phyloP scores from a whole-genome alignment of 2,797 vertebrate species.

The Platalea minor region DNA sequence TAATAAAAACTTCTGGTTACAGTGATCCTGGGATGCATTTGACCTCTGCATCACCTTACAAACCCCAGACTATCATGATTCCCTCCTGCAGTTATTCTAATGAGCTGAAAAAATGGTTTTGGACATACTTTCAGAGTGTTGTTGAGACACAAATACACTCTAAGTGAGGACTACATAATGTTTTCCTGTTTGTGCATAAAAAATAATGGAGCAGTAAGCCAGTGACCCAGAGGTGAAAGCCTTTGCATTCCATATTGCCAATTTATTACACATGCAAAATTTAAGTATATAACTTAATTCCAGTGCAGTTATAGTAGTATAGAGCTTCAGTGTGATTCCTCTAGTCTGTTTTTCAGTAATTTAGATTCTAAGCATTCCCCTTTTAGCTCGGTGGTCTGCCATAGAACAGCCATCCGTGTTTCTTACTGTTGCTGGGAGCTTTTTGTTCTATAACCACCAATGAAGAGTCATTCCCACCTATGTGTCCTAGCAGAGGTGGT shows the following conservation, averaged over 20 bases:
- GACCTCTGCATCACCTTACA: not conserved
- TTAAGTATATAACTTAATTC: constrained; percentile 24
- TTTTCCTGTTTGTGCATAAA: constrained; percentile 37
- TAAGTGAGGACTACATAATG: not conserved
- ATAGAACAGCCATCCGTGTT: not conserved
- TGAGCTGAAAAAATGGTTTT: constrained; percentile 22
- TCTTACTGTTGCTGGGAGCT: not conserved
- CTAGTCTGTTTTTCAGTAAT: not conserved
- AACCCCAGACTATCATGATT: not conserved
- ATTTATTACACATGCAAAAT: constrained; percentile 23
- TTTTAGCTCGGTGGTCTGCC: not conserved
- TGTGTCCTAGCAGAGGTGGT: not conserved
- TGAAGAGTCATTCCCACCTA: not conserved
- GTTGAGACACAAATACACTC: not conserved
- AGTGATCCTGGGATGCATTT: not conserved
- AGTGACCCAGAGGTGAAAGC: constrained; percentile 32
- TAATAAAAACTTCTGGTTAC: not conserved
- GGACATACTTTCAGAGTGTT: not conserved
- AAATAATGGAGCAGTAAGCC: constrained; percentile 27
- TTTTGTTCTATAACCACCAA: not conserved
- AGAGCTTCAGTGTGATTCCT: not conserved
- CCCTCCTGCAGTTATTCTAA: constrained; percentile 23
- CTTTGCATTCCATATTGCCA: not conserved
- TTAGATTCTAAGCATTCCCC: not conserved
- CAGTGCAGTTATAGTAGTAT: not conserved